Evolutionary conservation across 2,113 vertebrate genomes (phyloP), one percentile per base, ranked within the genome.

Genomic region (Menura novaehollandiae): DNA sequence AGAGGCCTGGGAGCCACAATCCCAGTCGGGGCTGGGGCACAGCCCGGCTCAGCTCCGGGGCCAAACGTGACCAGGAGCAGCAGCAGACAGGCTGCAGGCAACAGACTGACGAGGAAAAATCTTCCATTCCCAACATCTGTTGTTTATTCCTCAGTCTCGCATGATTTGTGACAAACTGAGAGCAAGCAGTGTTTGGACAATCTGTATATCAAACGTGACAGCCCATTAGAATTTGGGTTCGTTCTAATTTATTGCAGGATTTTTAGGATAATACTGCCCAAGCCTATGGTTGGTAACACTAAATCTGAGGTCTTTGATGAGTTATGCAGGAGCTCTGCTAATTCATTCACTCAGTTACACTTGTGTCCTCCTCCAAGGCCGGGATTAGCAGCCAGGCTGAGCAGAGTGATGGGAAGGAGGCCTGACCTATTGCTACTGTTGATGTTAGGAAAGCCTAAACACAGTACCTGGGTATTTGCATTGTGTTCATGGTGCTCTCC

Each of bases 201-300:
- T 47, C 74, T 63, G 78, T 8, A 37, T n/a, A 46, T 67, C 87
- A 83, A 16, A 58, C 0, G 0, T 35, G 82, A 77, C 7, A 16
- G 43, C 17, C 32, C 13, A 1, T 23, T 13, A 47, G 13, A 64
- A n/a, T 32, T 32, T 23, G 81, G n/a, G 66, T 20, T 73, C 3
- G 0, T 35, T 82, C 32, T 30, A 2, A 63, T 72, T 67, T 32
- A 30, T 76, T 8, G 22, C 26, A 23, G 69, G 52, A 46, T 23
- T 62, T 85, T 88, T 37, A 68, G 37, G 66, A 35, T 47, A 56
- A 37, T 26, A 18, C 51, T 55, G 47, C 16, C 72, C 85, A 44
- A 71, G 46, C 13, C 67, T 53, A 0, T 1, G 35, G 55, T n/a
- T 83, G 59, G 18, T 33, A 46, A 33, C 0, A 1, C 39, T 71